Conservation (phyloP, 2,888 invertebrate species). For the Empis stercorea region DNA sequence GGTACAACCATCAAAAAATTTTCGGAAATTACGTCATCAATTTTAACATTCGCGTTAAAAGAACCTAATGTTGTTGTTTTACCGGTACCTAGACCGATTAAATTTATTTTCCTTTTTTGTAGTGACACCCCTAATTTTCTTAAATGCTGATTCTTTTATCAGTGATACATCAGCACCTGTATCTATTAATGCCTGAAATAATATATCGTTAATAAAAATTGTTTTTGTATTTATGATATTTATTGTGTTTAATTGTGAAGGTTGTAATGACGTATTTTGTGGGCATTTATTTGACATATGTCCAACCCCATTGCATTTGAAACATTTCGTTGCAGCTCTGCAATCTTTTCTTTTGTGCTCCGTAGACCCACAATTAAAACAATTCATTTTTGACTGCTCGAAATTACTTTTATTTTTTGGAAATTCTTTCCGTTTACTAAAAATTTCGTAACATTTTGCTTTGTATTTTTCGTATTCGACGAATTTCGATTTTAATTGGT, state of each 20-base stretch:
- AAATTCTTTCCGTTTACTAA: not conserved
- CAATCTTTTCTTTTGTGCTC: slow-evolving; percentile 8
- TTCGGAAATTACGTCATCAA: slow-evolving; percentile 5
- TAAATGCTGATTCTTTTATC: slow-evolving; percentile 1
- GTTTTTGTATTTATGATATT: slow-evolving; percentile 2
- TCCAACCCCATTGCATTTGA: slow-evolving; percentile 19
- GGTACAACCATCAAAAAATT: not conserved
- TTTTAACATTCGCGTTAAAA: slow-evolving; percentile 1
- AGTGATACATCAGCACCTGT: slow-evolving; percentile 5
- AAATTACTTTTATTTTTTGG: not conserved
- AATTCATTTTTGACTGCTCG: not conserved
- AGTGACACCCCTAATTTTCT: not conserved
- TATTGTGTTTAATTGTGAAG: not conserved
- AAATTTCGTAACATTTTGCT: not conserved
- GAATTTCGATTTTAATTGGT: slow-evolving; percentile 7
- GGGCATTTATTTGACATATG: slow-evolving; percentile 17
- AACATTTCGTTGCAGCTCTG: slow-evolving; percentile 23
- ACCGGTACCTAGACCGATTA: slow-evolving; percentile 5
- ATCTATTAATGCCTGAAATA: slow-evolving; percentile 1
- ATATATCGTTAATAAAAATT: not conserved
- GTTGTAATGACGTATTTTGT: no score
- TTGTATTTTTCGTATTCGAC: slow-evolving; percentile 4
- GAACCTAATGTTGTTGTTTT: slow-evolving; percentile 3
- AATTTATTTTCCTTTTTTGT: not conserved
- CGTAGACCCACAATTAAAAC: slow-evolving; percentile 9